Evolutionary conservation across 92 coral and sea anemone genomes (phyloP), one percentile per base, ranked within the genome.

Genomic region (Muricea muricata): DNA sequence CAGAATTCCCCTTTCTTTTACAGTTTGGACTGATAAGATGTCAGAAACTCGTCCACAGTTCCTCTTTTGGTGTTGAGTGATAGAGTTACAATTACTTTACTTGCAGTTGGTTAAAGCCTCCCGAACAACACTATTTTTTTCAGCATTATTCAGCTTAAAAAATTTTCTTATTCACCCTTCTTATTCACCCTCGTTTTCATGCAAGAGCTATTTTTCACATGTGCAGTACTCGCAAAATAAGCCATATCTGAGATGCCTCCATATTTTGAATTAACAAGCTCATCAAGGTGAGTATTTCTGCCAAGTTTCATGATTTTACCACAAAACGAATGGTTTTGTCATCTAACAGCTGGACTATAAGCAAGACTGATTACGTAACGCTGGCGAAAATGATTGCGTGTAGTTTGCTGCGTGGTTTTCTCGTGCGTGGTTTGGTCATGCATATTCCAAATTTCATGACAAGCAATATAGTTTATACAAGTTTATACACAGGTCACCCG

Each of bases 21-120:
- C 80, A 71, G 81, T 79, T 68, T 86, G 86, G 90, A 69, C 73
- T 47, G 72, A 23, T 41, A 4, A 29, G 28, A 32, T 24, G 61
- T 58, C 82, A 52, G 29, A 39, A 12, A 25, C 7, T 0, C 57
- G 75, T 33, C 84, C 82, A 8, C 85, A 80, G 47, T 89, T 89
- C 39, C 52, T 35, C 17, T 89, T 35, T 84, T 89, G 92, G 89
- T 48, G 79, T 13, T 72, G 50, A 12, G 81, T 80, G 6, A 33
- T 75, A 6, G 60, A 72, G 25, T 66, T 85, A 26, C 89, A 89
- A 37, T 46, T 89, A 0, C 52, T 74, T 0, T 65, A 80, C 23
- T 45, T 84, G 20, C 65, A 80, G 54, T 45, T 57, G 48, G 78
- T 89, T 37, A 65, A 71, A 34, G 69, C 89, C 0, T 14, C 78